Percentiles rank a stretch among this genome's conserved stretches.
These are phyloP conservation scores for Hartigia nigra DNA, from an alignment of 2,888 invertebrate species.

Conservation along the genomic window DNA sequence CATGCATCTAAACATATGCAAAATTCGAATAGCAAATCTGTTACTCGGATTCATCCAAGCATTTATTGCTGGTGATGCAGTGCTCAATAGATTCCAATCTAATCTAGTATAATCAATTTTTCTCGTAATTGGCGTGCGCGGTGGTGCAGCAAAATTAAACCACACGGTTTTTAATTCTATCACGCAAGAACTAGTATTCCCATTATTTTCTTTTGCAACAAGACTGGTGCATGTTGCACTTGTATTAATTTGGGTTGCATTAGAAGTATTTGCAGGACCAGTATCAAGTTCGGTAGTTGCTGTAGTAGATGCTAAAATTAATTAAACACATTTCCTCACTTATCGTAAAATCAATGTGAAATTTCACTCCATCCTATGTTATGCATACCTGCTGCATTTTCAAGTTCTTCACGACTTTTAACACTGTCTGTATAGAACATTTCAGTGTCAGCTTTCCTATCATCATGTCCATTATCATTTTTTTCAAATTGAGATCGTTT, in stretches of 20 bases:
- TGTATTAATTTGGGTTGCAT: constrained; percentile 39
- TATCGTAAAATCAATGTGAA: neutral
- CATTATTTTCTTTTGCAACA: constrained; percentile 71
- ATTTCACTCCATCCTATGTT: neutral
- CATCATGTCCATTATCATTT: constrained; percentile 72
- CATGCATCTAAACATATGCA: constrained; percentile 82
- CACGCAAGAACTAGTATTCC: constrained; percentile 86
- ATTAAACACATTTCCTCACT: neutral
- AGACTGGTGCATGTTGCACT: constrained; percentile 49
- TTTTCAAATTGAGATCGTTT: constrained; percentile 84
- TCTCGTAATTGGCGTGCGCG: constrained; percentile 90
- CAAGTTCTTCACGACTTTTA: constrained; percentile 64
- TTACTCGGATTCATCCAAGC: constrained; percentile 98
- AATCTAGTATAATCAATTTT: constrained; percentile 94
- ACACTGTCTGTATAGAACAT: constrained; percentile 58
- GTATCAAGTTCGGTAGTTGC: constrained; percentile 62
- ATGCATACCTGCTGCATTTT: constrained; percentile 48
- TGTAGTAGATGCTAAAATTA: constrained; percentile 19
- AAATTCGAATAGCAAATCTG: constrained; percentile 85
- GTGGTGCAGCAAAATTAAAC: constrained; percentile 98
- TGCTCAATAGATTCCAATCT: constrained; percentile 96
- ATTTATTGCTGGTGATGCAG: constrained; percentile 95
- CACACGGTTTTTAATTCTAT: constrained; percentile 91
- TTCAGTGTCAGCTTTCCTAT: constrained; percentile 64
- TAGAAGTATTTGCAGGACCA: constrained; percentile 64